Evolutionary conservation across 1,140 invertebrate species (phyloP).

Genomic region (Lasaia peninsularis): DNA sequence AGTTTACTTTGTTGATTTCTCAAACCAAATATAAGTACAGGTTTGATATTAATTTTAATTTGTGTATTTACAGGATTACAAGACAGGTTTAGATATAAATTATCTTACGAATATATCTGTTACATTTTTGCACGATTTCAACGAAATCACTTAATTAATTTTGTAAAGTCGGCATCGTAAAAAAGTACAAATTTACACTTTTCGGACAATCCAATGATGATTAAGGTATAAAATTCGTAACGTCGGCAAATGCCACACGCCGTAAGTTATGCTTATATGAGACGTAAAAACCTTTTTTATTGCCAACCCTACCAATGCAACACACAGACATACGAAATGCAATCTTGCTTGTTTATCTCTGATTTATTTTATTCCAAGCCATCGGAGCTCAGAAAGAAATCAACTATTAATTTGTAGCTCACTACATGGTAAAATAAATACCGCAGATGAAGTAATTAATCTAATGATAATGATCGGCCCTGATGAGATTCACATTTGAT

Average conservation of each 20-base stretch:
- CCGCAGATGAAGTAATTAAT: conserved; percentile 68
- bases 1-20: too few relatives aligned
- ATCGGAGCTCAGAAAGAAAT: conserved; percentile 59
- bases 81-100: too few relatives aligned
- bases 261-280: too few relatives aligned
- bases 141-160: background rate
- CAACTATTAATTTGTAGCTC: conserved; percentile 66
- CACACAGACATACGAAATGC: conserved; percentile 38
- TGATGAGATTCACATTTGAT: conserved; percentile 42
- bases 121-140: background rate
- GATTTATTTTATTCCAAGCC: conserved; percentile 70
- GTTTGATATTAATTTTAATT: too few relatives aligned
- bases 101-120: too few relatives aligned
- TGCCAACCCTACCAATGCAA: conserved; percentile 14
- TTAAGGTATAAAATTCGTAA: too few relatives aligned
- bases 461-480: conserved; percentile 48
- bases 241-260: too few relatives aligned
- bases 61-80: too few relatives aligned
- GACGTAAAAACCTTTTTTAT: background rate
- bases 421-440: conserved; percentile 54
- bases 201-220: too few relatives aligned
- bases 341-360: conserved; percentile 69
- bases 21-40: too few relatives aligned
- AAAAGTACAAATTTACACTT: too few relatives aligned
- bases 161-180: too few relatives aligned